Conservation (phyloP, 2,888 invertebrate genomes). For the Dione juno region DNA sequence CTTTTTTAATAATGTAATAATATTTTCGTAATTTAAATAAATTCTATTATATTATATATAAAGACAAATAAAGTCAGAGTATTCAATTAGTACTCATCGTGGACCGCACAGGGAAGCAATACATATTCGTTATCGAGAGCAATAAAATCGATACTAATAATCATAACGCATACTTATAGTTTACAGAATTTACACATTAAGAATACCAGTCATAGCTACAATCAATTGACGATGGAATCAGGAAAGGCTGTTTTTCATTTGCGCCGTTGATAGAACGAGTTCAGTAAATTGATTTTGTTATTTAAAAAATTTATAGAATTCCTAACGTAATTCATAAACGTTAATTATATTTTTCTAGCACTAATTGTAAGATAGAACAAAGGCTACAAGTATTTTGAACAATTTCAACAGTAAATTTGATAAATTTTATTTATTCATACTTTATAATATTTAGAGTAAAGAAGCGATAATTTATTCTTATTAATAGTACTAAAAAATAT, state of each 20-base stretch:
- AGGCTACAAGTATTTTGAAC: conserved; percentile 17
- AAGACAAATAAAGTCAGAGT: not conserved
- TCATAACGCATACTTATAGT: conserved; percentile 35
- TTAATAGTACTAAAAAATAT: too few species aligned
- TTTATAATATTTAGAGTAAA: not conserved
- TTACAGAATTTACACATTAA: conserved; percentile 33
- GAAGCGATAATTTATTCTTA: too few species aligned
- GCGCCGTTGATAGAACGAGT: conserved; percentile 24
- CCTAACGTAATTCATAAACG: conserved; percentile 28
- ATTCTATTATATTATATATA: not conserved
- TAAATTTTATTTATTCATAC: conserved; percentile 3
- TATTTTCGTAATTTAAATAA: not conserved
- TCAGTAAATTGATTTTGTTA: conserved; percentile 34
- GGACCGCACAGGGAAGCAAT: conserved; percentile 29
- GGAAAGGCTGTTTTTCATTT: conserved; percentile 40
- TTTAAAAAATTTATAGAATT: conserved; percentile 36
- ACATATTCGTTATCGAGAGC: conserved; percentile 30
- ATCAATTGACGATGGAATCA: conserved; percentile 40
- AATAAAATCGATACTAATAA: conserved; percentile 39
- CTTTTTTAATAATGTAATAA: not conserved
- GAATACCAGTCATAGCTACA: conserved; percentile 39
- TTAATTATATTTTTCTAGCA: conserved; percentile 30
- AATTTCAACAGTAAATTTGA: not conserved
- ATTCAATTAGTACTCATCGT: not conserved
- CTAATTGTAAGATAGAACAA: too few species aligned